phyloP scores from a whole-genome alignment of 2,797 vertebrate species.

The Anabacerthia variegaticeps region DNA sequence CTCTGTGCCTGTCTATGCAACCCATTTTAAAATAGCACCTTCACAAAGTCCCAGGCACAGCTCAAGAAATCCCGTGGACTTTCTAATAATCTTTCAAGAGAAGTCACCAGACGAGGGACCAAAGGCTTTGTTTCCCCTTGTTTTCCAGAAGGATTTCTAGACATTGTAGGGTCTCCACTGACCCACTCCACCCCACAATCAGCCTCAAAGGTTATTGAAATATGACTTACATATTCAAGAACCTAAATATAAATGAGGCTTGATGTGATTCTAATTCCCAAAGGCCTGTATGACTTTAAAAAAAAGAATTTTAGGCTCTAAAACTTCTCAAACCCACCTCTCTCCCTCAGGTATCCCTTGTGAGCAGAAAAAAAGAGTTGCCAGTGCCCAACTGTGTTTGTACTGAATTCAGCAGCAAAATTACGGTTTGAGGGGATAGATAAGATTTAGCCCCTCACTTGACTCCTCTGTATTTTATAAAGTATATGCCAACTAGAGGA shows the following conservation, averaged over 20 bases:
- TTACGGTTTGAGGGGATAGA: neutral
- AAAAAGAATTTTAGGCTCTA: neutral
- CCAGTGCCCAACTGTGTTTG: neutral
- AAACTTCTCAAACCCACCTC: neutral
- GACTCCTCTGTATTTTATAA: neutral
- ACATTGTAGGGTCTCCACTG: neutral
- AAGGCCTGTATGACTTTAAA: neutral
- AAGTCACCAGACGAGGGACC: neutral
- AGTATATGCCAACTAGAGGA: neutral
- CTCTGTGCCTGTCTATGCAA: neutral
- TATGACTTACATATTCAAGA: neutral
- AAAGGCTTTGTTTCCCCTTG: neutral
- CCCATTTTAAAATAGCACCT: neutral
- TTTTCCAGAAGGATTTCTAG: neutral
- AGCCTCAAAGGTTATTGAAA: neutral
- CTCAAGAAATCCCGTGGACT: neutral
- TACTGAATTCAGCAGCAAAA: neutral
- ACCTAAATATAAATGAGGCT: neutral
- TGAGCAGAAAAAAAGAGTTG: neutral
- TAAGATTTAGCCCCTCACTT: neutral
- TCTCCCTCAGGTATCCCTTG: rapidly evolving
- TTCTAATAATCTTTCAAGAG: neutral
- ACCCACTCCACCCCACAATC: neutral
- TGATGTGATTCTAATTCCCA: neutral
- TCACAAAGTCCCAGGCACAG: neutral